A percentile compares a stretch with the other conserved stretches of the same genome.
phyloP scores from a whole-genome alignment of 2,888 invertebrate species.

The Drosophila prolongata region DNA sequence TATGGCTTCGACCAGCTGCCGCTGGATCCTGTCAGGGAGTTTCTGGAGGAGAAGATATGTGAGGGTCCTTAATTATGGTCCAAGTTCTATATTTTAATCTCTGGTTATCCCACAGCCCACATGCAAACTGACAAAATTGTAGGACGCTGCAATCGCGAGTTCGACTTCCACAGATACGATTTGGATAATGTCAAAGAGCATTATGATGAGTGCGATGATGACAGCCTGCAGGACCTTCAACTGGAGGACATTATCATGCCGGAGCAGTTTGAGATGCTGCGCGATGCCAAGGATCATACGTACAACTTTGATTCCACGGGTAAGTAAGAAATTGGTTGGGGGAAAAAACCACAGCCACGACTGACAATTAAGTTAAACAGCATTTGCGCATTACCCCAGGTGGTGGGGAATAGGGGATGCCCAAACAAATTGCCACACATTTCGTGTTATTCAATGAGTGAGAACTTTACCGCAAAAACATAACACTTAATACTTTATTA shows the following conservation, averaged over 20 bases:
- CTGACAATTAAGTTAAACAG: conserved; percentile 49
- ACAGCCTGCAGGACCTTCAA: conserved; percentile 57
- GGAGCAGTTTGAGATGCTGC: conserved; percentile 77
- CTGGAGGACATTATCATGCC: conserved; percentile 80
- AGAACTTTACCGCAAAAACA: conserved; percentile 71
- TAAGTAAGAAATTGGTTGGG: conserved; percentile 47
- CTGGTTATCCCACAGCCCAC: conserved; percentile 62
- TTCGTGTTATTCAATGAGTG: conserved; percentile 69
- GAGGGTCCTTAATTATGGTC: conserved; percentile 12
- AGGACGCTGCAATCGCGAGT: conserved; percentile 81
- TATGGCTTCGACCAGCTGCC: conserved; percentile 83
- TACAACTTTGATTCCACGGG: conserved; percentile 77
- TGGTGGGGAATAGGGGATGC: not conserved
- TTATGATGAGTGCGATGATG: conserved; percentile 66
- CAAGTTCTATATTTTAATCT: rapidly evolving
- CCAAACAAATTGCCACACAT: conserved; percentile 65
- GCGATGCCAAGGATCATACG: conserved; percentile 73
- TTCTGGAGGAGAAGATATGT: conserved; percentile 81
- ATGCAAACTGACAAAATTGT: conserved; percentile 79
- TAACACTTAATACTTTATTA: conserved; percentile 80
- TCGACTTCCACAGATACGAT: conserved; percentile 79
- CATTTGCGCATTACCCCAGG: conserved; percentile 58
- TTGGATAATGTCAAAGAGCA: conserved; percentile 60
- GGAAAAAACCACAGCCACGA: conserved; percentile 15
- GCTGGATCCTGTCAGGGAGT: conserved; percentile 82